Base-by-base conservation (phyloP, 2,797 vertebrate species). In the Simalia tracyae region DNA sequence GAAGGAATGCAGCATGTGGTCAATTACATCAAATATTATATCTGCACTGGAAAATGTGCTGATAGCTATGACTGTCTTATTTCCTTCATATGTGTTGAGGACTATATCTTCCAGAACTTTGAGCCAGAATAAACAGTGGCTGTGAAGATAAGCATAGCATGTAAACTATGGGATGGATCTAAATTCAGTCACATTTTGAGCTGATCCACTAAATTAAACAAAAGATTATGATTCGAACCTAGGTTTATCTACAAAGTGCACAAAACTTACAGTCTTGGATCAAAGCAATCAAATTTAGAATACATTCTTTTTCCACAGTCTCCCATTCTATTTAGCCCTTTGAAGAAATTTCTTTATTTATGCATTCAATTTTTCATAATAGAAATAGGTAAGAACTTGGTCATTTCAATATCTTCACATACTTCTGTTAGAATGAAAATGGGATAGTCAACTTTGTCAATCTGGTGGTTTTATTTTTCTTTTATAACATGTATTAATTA, bases 351-450 rank as follows among this genome's bases (percentile, higher is more conserved):
- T 8, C 50, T 50, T 50, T 8, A 8, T 64, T 88, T 28, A 61
- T 88, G n/a, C 61, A 64, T 64, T 8, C 26, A 42, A 50, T 50
- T 50, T 2, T 64, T 42, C 42, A 46, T 5, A 88, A 88, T 24
- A 36, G 50, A 42, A 61, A 63, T 88, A 64, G 46, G 22, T 50
- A 36, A 56, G 9, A 56, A 12, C 17, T 8, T 91, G 72, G 28
- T 28, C 42, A 84, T 90, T 90, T 54, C 81, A 90, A 56, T 54
- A 26, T 42, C n/a, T 36, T 66, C 84, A 66, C 56, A 22, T 64
- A 66, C 56, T 11, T 28, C 28, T 84, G 76, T 90, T 81, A 90
- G 81, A 63, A 90, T 64, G 54, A 90, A 64, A 90, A 84, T 31
- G 19, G 17, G 81, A 90, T 66, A 56, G 86, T 86, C 56, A 46